A percentile compares a stretch with the other conserved stretches of the same genome.
Conservation (phyloP, 2,888 invertebrate genomes). For the Cantharis rufa region DNA sequence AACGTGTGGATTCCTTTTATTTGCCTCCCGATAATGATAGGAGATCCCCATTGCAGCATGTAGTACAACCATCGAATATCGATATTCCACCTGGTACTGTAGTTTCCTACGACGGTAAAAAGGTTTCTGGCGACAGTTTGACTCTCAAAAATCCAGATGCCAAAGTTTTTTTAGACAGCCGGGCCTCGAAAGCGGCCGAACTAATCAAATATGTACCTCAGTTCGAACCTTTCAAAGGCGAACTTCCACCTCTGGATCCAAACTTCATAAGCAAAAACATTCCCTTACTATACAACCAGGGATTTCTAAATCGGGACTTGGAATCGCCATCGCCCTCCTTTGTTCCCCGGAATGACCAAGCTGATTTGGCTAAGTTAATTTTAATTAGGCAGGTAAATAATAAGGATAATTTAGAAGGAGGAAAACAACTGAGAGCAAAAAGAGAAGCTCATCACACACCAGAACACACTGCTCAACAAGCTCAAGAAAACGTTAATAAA, state of each 20-base stretch:
- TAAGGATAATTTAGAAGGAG: conserved; percentile 33
- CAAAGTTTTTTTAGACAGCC: conserved; percentile 42
- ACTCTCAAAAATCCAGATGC: conserved; percentile 51
- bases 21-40: conserved; percentile 69
- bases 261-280: conserved; percentile 53
- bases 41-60: conserved; percentile 38
- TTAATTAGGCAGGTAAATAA: conserved; percentile 49
- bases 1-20: conserved; percentile 73
- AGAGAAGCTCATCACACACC: conserved; percentile 48
- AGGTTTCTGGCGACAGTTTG: conserved; percentile 69
- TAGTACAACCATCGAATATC: conserved; percentile 51
- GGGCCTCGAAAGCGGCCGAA: conserved; percentile 61
- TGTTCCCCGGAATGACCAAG: conserved; percentile 17
- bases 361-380: conserved; percentile 54
- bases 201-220: conserved; percentile 70
- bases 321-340: conserved; percentile 40
- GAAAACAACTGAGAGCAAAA: conserved; percentile 33
- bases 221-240: conserved; percentile 74
- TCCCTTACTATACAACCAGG: conserved; percentile 47
- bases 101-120: conserved; percentile 77
- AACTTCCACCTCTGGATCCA: conserved; percentile 67
- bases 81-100: conserved; percentile 62
- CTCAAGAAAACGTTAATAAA: conserved; percentile 22
- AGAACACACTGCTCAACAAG: conserved; percentile 40
- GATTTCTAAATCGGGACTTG: conserved; percentile 47